Conservation (phyloP, 2,888 invertebrate species). For the Chloroclystis v-ata region DNA sequence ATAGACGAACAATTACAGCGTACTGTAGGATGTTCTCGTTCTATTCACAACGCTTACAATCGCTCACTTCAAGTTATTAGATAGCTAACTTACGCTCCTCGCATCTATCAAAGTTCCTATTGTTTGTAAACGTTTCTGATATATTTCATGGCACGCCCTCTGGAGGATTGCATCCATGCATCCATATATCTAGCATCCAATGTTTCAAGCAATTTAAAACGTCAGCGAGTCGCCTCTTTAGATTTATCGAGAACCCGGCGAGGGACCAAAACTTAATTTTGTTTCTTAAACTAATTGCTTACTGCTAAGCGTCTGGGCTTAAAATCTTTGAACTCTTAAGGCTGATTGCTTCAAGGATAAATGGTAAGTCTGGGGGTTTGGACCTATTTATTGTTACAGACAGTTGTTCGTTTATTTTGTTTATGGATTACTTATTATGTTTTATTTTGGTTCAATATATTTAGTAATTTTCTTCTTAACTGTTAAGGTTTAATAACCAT, state of each 20-base stretch:
- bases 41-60: too few species aligned
- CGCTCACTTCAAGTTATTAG: too few species aligned
- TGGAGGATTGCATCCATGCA: constrained; percentile 4
- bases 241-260: constrained; percentile 68
- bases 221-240: background rate
- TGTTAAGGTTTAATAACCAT: too few species aligned
- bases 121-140: constrained; percentile 1
- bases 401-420: background rate
- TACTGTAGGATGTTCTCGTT: too few species aligned
- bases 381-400: background rate
- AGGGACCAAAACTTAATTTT: constrained; percentile 64
- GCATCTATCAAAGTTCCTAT: constrained; percentile 1
- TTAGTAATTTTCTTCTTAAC: too few species aligned
- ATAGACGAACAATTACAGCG: too few species aligned
- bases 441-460: too few species aligned
- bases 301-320: constrained; percentile 52
- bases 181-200: constrained; percentile 17
- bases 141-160: constrained; percentile 13
- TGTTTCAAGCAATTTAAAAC: constrained; percentile 24
- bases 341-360: constrained; percentile 29
- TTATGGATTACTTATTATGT: too few species aligned
- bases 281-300: constrained; percentile 60
- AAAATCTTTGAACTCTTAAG: constrained; percentile 45
- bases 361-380: constrained; percentile 13
- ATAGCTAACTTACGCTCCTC: background rate